These are phyloP conservation scores for Polyergus mexicanus DNA, from an alignment of 1,140 invertebrate genomes.

Conservation along the genomic window DNA sequence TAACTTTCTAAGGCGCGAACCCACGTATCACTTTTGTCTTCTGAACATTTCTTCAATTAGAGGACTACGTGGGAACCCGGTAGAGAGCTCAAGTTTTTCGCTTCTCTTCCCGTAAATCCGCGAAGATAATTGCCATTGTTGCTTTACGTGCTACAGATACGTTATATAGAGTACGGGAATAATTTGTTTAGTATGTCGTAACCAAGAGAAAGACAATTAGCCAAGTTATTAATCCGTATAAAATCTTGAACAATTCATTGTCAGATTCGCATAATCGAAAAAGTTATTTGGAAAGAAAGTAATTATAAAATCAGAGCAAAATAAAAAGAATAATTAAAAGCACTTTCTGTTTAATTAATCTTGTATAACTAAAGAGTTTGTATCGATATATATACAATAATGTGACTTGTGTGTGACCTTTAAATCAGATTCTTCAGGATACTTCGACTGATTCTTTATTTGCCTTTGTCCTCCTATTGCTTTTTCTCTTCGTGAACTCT, in stretches of 20 bases:
- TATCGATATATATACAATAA: neutral
- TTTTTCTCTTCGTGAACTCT: constrained; percentile 1
- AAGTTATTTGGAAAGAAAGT: neutral
- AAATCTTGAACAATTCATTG: neutral
- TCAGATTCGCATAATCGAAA: neutral
- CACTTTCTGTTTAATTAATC: neutral
- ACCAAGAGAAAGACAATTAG: neutral
- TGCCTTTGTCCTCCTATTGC: neutral
- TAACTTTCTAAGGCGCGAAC: constrained; percentile 25
- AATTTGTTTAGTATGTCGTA: constrained; percentile 16
- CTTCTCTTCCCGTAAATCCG: constrained; percentile 25
- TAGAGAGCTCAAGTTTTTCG: constrained; percentile 60
- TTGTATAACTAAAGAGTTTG: neutral
- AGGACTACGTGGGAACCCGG: constrained; percentile 65
- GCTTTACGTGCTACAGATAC: neutral
- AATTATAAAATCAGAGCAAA: neutral
- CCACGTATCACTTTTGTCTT: constrained; percentile 35
- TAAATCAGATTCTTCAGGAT: neutral
- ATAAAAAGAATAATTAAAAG: neutral
- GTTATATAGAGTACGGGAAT: constrained; percentile 75
- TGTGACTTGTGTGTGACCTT: neutral
- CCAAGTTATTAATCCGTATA: constrained; percentile 11
- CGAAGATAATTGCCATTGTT: constrained; percentile 62
- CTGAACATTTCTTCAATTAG: constrained; percentile 57
- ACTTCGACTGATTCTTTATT: neutral